Evolutionary conservation across 1,140 invertebrate genomes (phyloP).

Genomic region (Pseudomyrmex flavicornis): DNA sequence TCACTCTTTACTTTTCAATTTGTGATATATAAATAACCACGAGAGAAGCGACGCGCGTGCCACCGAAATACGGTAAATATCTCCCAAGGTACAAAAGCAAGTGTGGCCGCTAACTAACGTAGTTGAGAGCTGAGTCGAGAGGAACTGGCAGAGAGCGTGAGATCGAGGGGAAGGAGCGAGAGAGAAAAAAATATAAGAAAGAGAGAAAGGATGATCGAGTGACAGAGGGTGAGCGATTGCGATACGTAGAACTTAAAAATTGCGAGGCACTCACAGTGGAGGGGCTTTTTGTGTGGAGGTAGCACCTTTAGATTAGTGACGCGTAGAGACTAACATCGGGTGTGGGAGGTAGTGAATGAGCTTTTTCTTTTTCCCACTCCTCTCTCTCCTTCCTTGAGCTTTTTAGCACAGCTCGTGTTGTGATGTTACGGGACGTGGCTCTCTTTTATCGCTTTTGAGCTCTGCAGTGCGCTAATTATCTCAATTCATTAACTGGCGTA

Average conservation of each 20-base stretch:
- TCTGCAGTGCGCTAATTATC: slow-evolving; percentile 61
- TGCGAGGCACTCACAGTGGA: slow-evolving; percentile 65
- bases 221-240: slow-evolving; percentile 24
- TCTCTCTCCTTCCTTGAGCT: slow-evolving; percentile 68
- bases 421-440: slow-evolving; percentile 54
- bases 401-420: slow-evolving; percentile 70
- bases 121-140: slow-evolving; percentile 68
- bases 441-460: slow-evolving; percentile 67
- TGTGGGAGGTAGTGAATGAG: slow-evolving; percentile 72
- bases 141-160: slow-evolving; percentile 56
- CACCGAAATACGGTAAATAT: slow-evolving; percentile 82
- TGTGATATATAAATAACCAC: slow-evolving; percentile 41
- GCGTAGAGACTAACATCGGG: slow-evolving; percentile 74
- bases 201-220: slow-evolving; percentile 24
- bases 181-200: slow-evolving; percentile 16
- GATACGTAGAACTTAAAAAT: slow-evolving; percentile 25
- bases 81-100: slow-evolving; percentile 63
- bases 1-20: slow-evolving; percentile 47
- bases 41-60: slow-evolving; percentile 76
- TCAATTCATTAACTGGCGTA: slow-evolving; percentile 46
- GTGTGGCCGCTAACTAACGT: slow-evolving; percentile 69
- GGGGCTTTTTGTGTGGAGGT: slow-evolving; percentile 72
- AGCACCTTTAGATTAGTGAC: slow-evolving; percentile 73
- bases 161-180: slow-evolving; percentile 21
- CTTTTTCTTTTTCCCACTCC: slow-evolving; percentile 57